These are phyloP conservation scores for Sitophilus oryzae DNA, from an alignment of 1,140 invertebrate genomes.

Conservation along the genomic window DNA sequence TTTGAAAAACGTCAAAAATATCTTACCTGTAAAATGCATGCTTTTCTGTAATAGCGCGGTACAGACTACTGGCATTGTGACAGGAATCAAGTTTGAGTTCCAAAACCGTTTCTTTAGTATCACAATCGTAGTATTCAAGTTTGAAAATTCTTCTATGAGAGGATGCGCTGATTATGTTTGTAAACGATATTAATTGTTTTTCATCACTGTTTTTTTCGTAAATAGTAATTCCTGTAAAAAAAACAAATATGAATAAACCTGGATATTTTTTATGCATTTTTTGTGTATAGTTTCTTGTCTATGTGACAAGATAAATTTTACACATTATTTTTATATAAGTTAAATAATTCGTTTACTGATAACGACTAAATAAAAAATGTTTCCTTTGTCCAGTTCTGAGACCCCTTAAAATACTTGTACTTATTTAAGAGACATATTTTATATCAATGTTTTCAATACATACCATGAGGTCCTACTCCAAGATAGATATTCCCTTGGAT, in stretches of 20 bases:
- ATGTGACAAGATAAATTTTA: too few relatives aligned
- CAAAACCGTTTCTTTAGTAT: slow-evolving; percentile 62
- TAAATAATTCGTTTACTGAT: too few relatives aligned
- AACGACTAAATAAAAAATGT: too few relatives aligned
- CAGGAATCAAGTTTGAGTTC: slow-evolving; percentile 76
- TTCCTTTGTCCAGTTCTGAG: too few relatives aligned
- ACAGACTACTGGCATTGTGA: slow-evolving; percentile 70
- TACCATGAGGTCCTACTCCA: slow-evolving; percentile 75
- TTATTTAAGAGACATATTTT: too few relatives aligned
- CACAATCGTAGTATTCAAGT: slow-evolving; percentile 64
- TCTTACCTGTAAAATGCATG: slow-evolving; percentile 72
- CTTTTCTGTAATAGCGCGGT: slow-evolving; percentile 83
- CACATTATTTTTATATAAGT: too few relatives aligned
- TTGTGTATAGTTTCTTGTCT: too few relatives aligned
- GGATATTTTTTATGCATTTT: too few relatives aligned
- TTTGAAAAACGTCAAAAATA: neutral
- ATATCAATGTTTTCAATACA: neutral
- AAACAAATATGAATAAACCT: too few relatives aligned
- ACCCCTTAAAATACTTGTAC: too few relatives aligned
- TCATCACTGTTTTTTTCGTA: slow-evolving; percentile 58
- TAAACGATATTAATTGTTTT: slow-evolving; percentile 69
- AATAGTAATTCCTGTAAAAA: slow-evolving; percentile 52
- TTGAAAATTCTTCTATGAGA: slow-evolving; percentile 69
- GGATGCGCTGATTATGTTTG: slow-evolving; percentile 73
- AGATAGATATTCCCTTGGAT: slow-evolving; percentile 40